Conservation (phyloP, 2,113 vertebrate species). For the Scortum barcoo region DNA sequence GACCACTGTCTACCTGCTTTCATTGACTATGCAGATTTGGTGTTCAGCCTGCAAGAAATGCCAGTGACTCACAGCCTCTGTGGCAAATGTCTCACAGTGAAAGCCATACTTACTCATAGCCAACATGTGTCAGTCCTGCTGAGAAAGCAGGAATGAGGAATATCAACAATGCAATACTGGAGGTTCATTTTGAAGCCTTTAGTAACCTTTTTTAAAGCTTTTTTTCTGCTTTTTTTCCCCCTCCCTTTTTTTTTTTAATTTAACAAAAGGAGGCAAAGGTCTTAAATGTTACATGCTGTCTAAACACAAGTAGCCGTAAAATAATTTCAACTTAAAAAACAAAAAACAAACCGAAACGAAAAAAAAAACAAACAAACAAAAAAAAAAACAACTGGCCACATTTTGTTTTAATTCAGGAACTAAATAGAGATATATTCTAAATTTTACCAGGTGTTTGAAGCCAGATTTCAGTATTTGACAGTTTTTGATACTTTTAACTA, state of each 20-base stretch:
- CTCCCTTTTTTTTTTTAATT: background rate
- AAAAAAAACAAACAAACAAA: too few relatives aligned
- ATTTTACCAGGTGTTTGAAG: background rate
- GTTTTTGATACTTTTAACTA: background rate
- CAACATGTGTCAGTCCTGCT: constrained; percentile 9
- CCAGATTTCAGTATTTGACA: background rate
- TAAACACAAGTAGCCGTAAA: background rate
- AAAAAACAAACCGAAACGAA: too few relatives aligned
- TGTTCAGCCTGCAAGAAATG: constrained; percentile 22
- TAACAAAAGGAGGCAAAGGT: background rate
- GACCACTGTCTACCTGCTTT: constrained; percentile 25
- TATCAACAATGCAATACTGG: constrained; percentile 18
- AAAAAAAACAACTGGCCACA: too few relatives aligned
- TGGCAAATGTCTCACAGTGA: constrained; percentile 44
- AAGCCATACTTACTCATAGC: constrained; percentile 24
- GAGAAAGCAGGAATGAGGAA: constrained; percentile 14
- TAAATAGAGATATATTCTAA: background rate
- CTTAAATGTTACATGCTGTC: background rate
- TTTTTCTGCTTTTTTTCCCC: background rate
- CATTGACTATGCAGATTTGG: constrained; percentile 36
- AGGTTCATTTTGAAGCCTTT: background rate
- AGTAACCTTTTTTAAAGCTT: background rate
- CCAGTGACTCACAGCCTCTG: constrained; percentile 42
- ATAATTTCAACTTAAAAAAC: too few relatives aligned
- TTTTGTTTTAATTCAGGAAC: background rate